A percentile compares a stretch with the other conserved stretches of the same genome.
phyloP scores from a whole-genome alignment of 2,113 vertebrate species.

The Aspiorhynchus laticeps region DNA sequence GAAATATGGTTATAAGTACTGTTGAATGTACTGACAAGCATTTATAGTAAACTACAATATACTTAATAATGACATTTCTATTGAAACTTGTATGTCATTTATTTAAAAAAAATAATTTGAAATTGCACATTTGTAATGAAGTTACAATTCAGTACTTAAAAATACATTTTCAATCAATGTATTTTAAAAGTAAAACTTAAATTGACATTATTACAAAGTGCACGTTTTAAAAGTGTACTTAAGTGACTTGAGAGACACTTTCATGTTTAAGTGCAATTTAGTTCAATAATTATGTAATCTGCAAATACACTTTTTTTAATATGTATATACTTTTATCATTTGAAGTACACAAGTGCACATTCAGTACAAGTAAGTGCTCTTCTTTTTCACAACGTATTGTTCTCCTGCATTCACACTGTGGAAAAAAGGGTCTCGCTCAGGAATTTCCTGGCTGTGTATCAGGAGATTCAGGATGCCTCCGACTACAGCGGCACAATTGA shows the following conservation, averaged over 20 bases:
- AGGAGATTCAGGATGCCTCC: background rate
- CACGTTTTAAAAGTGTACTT: background rate
- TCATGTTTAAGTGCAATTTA: background rate
- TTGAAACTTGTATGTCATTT: background rate
- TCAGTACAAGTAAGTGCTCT: background rate
- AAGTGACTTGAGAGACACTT: background rate
- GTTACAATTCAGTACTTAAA: background rate
- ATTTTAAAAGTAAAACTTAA: no score
- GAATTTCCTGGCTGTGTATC: background rate
- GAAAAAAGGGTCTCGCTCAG: background rate
- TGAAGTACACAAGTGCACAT: background rate
- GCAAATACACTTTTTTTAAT: background rate
- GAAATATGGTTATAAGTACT: background rate
- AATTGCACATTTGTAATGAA: background rate
- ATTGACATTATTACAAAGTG: background rate
- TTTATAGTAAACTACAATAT: background rate
- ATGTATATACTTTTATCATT: background rate
- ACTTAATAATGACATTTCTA: background rate
- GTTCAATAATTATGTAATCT: background rate
- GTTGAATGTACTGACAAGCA: background rate
- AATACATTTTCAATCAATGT: background rate
- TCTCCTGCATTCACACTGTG: background rate
- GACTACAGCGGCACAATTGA: background rate
- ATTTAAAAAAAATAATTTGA: no score
- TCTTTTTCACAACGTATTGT: background rate